These are phyloP conservation scores for Ceuthmochares aereus DNA, from an alignment of 2,113 vertebrate species.

Conservation along the genomic window DNA sequence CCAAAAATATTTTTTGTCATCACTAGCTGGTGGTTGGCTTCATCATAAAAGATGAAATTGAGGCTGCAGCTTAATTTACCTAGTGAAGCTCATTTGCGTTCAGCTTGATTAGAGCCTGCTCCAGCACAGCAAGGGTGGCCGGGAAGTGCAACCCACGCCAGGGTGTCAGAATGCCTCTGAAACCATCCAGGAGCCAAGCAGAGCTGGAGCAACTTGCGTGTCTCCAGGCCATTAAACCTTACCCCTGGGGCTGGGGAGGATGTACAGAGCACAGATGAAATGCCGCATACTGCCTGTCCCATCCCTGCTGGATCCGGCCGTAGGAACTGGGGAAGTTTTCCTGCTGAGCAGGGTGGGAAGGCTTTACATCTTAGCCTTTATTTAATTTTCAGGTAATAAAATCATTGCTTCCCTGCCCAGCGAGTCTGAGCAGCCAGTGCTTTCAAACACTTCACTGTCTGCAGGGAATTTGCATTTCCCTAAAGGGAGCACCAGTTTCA, in stretches of 20 bases:
- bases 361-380: slow-evolving; percentile 37
- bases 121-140: neutral
- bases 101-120: neutral
- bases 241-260: slow-evolving; percentile 49
- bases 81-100: neutral
- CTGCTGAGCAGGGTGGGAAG: slow-evolving; percentile 54
- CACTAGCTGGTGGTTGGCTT: neutral
- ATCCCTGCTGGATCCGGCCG: neutral
- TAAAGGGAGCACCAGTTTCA: neutral
- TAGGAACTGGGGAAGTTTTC: slow-evolving; percentile 47
- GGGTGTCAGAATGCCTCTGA: slow-evolving; percentile 25
- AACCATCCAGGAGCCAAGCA: neutral
- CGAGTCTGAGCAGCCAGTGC: neutral
- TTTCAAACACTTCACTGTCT: neutral
- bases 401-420: neutral
- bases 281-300: neutral
- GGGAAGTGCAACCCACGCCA: slow-evolving; percentile 4
- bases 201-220: neutral
- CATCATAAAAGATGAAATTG: neutral
- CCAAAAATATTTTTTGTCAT: neutral
- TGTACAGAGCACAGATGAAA: slow-evolving; percentile 16
- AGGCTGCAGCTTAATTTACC: neutral
- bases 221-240: slow-evolving; percentile 40
- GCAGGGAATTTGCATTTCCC: slow-evolving; percentile 56
- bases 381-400: slow-evolving; percentile 39